These are phyloP conservation scores for Coracopsis vasa DNA, from an alignment of 2,113 vertebrate genomes.

Conservation along the genomic window DNA sequence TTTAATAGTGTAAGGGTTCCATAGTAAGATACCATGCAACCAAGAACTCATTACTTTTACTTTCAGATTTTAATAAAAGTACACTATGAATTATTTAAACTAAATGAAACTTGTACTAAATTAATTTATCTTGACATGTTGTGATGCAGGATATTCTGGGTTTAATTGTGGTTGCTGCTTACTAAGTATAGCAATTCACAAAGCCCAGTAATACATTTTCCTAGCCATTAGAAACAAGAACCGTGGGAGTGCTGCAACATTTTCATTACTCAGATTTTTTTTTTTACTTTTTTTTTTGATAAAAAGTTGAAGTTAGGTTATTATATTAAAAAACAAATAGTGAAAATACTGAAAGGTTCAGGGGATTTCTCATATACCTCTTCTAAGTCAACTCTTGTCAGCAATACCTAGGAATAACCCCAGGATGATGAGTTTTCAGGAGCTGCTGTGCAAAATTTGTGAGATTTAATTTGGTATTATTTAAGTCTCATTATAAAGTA, in stretches of 20 bases:
- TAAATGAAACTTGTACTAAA: conserved; percentile 28
- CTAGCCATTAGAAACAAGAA: neutral
- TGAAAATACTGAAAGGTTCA: neutral
- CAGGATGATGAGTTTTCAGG: neutral
- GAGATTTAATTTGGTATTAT: neutral
- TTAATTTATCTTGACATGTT: conserved; percentile 21
- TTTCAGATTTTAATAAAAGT: conserved; percentile 51
- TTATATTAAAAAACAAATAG: neutral
- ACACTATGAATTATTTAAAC: conserved; percentile 58
- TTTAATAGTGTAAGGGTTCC: conserved; percentile 52
- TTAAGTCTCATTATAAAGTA: neutral
- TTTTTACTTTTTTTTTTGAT: neutral
- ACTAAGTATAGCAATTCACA: neutral
- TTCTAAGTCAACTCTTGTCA: neutral
- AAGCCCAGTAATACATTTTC: conserved; percentile 6
- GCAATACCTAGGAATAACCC: neutral
- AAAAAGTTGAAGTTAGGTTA: neutral
- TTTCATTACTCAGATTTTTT: neutral
- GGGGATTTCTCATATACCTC: neutral
- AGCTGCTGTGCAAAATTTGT: neutral
- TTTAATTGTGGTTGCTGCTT: conserved; percentile 39
- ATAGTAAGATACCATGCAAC: neutral
- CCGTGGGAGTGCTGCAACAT: neutral
- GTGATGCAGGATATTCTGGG: conserved; percentile 5
- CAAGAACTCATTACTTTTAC: conserved; percentile 39